Evolutionary conservation across 2,888 invertebrate genomes (phyloP).

Genomic region (Bugula neritina): DNA sequence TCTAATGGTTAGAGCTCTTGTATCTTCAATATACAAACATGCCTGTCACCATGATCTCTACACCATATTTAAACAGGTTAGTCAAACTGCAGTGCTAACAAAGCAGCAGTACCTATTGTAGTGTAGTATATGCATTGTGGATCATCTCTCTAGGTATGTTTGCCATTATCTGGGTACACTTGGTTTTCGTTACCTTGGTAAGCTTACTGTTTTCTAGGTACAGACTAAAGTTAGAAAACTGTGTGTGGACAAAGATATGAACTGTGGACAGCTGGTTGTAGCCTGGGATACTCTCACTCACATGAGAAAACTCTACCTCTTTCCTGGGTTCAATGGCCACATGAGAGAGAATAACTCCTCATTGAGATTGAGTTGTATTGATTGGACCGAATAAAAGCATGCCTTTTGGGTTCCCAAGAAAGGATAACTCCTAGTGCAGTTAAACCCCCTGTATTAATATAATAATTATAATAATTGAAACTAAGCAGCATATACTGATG

Average conservation of each 20-base stretch:
- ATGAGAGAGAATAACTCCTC: not conserved
- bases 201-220: not conserved
- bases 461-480: too few relatives aligned
- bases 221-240: not conserved
- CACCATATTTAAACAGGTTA: not conserved
- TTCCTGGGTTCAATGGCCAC: slow-evolving; percentile 11
- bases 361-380: not conserved
- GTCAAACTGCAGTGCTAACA: not conserved
- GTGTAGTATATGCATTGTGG: too few relatives aligned
- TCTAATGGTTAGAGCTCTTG: not conserved
- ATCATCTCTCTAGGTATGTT: too few relatives aligned
- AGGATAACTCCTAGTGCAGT: too few relatives aligned
- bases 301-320: slow-evolving; percentile 1
- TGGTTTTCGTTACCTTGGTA: too few relatives aligned
- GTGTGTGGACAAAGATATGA: not conserved
- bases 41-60: not conserved
- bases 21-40: not conserved
- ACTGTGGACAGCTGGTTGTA: not conserved
- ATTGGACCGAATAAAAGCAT: too few relatives aligned
- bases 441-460: too few relatives aligned
- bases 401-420: too few relatives aligned
- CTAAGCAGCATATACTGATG: too few relatives aligned
- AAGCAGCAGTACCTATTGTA: not conserved
- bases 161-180: too few relatives aligned
- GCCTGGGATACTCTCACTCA: not conserved